Evolutionary conservation across 2,113 vertebrate species (phyloP), one percentile per base, ranked within the genome.

Genomic region (Ifrita kowaldi): DNA sequence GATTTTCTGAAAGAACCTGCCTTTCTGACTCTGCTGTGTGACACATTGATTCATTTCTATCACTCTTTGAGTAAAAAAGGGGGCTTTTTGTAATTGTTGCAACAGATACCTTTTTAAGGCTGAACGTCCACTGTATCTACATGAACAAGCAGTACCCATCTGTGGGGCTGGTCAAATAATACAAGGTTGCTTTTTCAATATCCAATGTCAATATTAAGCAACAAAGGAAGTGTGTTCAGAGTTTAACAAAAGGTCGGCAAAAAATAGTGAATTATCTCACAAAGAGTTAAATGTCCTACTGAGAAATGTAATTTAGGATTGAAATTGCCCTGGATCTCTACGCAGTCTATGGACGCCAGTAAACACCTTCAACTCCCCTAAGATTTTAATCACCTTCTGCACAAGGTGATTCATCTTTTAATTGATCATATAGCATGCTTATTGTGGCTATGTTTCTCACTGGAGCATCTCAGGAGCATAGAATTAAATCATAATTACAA

Each of bases 291-390:
- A 39, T 7, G 17, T 60, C 27, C 6, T 55, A 11, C n/a, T 55
- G 39, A 68, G 9, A 15, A 75, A 76, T 39, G 15, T 56, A 74
- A 56, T 62, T 49, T 85, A 57, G 55, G 23, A 39, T 14, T 74
- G 55, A 39, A 78, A 69, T 27, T 73, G 13, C 8, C 33, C 35
- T 92, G 27, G 3, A 82, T 52, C 4, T 10, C 46, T 57, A 24
- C 0, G 0, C 56, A 19, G 7, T 70, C 41, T 37, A 15, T 60
- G 55, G 24, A 82, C 1, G 3, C 4, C 16, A 60, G 5, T 47
- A 81, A 84, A 62, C 16, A 82, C 7, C 28, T 60, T 90, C 28
- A 90, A n/a, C 3, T 7, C 7, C 23, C 9, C 7, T 65, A 57
- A 44, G 27, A 53, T 44, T 57, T 74, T 4, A 56, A 52, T 87